Evolutionary conservation across 2,113 vertebrate species (phyloP).

Genomic region (Xerus inauris): DNA sequence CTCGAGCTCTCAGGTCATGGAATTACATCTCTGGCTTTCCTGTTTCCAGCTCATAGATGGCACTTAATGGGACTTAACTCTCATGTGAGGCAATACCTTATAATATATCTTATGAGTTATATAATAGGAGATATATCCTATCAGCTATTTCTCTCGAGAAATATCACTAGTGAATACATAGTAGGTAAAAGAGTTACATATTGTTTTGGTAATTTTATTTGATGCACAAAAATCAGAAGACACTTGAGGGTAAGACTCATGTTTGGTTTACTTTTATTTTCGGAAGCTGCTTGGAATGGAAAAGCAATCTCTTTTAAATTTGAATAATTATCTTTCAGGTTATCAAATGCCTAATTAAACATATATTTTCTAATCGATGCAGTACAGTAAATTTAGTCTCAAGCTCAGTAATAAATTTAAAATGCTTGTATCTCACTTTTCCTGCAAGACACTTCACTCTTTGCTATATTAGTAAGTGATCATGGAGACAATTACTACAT

Average conservation of each 20-base stretch:
- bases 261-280: neutral
- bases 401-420: neutral
- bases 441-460: neutral
- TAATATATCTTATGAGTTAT: neutral
- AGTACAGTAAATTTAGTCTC: neutral
- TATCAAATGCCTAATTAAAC: neutral
- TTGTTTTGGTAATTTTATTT: neutral
- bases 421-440: neutral
- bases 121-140: neutral
- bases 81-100: neutral
- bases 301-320: neutral
- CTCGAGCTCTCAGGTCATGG: neutral
- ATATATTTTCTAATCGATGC: neutral
- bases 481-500: neutral
- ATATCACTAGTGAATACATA: neutral
- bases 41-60: neutral
- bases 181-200: neutral
- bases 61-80: neutral
- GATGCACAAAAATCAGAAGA: neutral
- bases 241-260: neutral
- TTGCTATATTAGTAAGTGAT: neutral
- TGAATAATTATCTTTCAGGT: neutral
- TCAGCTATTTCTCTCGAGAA: neutral
- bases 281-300: neutral
- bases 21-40: neutral